Evolutionary conservation across 2,113 vertebrate species (phyloP), one percentile per base, ranked within the genome.

Genomic region (Carlito syrichta): DNA sequence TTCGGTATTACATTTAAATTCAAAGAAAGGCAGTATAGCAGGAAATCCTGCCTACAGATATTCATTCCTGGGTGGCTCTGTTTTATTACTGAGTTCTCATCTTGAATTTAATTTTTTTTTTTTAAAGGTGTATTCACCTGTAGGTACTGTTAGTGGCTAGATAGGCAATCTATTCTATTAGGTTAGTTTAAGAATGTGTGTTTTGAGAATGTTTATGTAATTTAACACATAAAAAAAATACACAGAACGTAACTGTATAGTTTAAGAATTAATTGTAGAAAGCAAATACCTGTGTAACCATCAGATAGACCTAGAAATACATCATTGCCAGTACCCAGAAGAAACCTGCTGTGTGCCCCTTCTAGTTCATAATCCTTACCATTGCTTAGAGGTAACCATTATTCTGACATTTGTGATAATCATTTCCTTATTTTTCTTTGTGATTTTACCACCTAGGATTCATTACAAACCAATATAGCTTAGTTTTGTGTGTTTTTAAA

Each of bases 51-150:
- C 76, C 71, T 83, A 2, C 93, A 66, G 40, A 35, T 81, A 43
- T 62, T 89, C 30, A 56, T 97, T 95, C 32, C 56, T 78, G 25
- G 32, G 38, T 81, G 63, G 58, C 81, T 11, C 38, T 92, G 56
- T n/a, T 68, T 81, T 93, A 66, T 92, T 96, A 74, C 66, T n/a
- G 22, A 87, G 16, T 91, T 95, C 45, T 89, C 45, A 71, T 84
- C 77, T 35, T 96, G 63, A 93, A 85, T 84, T 89, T 20, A 86
- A 60, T 56, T 73, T 17, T 0, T 30, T 43, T 78, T 78, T 81
- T 30, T 0, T 8, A 35, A 71, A 85, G 50, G 87, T 32, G n/a
- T 91, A 76, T 58, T 92, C 43, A 71, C n/a, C 27, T 17, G 82
- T 50, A 91, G 48, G 27, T 40, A n/a, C 17, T 17, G 32, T 32